Evolutionary conservation across 2,888 invertebrate species (phyloP), one percentile per base, ranked within the genome.

Genomic region (Chrysolina americana): DNA sequence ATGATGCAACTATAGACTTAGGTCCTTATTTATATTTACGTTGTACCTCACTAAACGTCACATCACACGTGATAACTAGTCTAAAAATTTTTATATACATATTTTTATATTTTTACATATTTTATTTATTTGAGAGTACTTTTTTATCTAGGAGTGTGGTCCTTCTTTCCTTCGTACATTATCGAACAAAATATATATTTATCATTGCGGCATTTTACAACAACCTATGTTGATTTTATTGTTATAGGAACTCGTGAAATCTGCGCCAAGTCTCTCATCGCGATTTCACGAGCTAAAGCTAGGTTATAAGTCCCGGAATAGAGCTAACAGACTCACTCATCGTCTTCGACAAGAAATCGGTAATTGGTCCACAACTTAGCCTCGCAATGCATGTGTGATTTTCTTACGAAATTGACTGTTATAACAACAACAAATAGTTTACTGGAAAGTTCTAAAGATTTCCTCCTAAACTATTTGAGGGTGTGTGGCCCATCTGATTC

Each of bases 51-150:
- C 74, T 62, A 74, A 72, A 75, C 79, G 78, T 81, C 81, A 82
- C 81, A 73, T 72, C 65, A 75, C 65, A 75, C 81, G 83, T 83
- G 83, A 79, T 81, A 78, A 76, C 85, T 85, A 85, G 85, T 85
- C 85, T 80, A 81, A 82, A 81, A 80, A 79, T 75, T 71, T 74
- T 73, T 79, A 80, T 81, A 80, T 79, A 79, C 76, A 78, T 80
- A 74, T 80, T 77, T 75, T 79, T 82, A 80, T 83, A 80, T 80
- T 81, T 81, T 76, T 80, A 81, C 82, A 82, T 81, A 79, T 79
- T 79, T 80, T 80, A 80, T 80, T 81, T 78, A 75, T 78, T 79
- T 71, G 59, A 70, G 71, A 59, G 41, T 68, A 72, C 68, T 68
- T 73, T n/a, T 71, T 65, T 75, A 75, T 72, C 65, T 71, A 69